Conservation (phyloP, 35 echinoderm and acorn worm genomes). For the Ophioderma brevispina region DNA sequence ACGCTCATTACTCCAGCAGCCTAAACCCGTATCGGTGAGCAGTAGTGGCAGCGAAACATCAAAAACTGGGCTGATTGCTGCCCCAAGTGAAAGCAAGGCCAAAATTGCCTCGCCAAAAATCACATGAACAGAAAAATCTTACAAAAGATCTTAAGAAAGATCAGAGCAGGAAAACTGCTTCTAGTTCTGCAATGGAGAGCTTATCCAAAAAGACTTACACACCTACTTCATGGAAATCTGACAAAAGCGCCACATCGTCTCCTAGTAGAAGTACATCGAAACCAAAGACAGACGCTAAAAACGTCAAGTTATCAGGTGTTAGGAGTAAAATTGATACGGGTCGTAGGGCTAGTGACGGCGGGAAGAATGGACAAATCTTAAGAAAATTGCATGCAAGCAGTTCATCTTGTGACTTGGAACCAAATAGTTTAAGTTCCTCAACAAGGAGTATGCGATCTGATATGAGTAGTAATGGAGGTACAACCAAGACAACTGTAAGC, state of each 20-base stretch:
- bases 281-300: conserved; percentile 59
- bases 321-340: conserved; percentile 88
- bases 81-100: conserved; percentile 21
- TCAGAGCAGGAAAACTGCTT: not conserved
- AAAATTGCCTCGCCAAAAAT: conserved; percentile 17
- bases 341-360: conserved; percentile 33
- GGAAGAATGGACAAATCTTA: conserved; percentile 12
- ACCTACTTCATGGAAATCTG: conserved; percentile 54
- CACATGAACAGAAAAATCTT: not conserved
- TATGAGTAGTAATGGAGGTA: conserved; percentile 16
- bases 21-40: conserved; percentile 39
- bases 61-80: not conserved
- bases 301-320: conserved; percentile 49
- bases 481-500: too few relatives aligned
- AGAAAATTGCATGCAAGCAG: conserved; percentile 39
- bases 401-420: conserved; percentile 57
- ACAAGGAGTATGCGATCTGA: conserved; percentile 78
- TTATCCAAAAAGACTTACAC: conserved; percentile 62
- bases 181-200: conserved; percentile 23
- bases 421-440: conserved; percentile 61
- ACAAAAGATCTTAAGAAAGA: not conserved
- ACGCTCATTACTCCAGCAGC: conserved; percentile 47
- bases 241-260: conserved; percentile 39
- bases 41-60: conserved; percentile 19
- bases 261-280: conserved; percentile 14